Evolutionary conservation across 2,888 invertebrate species (phyloP).

Genomic region (Metellina segmentata): DNA sequence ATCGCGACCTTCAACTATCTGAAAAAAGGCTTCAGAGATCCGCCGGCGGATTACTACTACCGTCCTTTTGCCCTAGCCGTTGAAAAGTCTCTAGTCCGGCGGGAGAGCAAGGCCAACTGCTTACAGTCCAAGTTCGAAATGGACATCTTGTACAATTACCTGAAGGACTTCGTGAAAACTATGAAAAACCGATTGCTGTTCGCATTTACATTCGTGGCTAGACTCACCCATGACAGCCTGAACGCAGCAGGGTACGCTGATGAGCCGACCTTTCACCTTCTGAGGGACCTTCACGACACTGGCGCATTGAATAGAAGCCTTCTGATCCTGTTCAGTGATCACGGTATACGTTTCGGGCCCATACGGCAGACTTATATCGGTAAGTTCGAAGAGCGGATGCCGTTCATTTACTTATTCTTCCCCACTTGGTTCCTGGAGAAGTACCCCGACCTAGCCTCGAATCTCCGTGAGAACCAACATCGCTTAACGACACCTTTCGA

Average conservation of each 20-base stretch:
- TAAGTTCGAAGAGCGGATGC: conserved; percentile 81
- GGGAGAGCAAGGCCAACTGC: conserved; percentile 71
- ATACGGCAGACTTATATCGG: conserved; percentile 89
- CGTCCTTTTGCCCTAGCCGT: conserved; percentile 80
- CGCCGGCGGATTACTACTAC: conserved; percentile 81
- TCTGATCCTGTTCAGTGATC: conserved; percentile 90
- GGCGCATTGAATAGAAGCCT: conserved; percentile 86
- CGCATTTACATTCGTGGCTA: conserved; percentile 80
- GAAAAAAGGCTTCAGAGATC: conserved; percentile 80
- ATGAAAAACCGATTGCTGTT: conserved; percentile 78
- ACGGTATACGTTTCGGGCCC: conserved; percentile 92
- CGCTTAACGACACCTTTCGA: conserved; percentile 82
- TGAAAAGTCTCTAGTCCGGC: conserved; percentile 78
- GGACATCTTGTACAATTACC: conserved; percentile 67
- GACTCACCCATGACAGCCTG: conserved; percentile 80
- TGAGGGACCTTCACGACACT: conserved; percentile 83
- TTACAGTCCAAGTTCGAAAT: conserved; percentile 72
- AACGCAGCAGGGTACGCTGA: conserved; percentile 80
- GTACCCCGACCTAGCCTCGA: conserved; percentile 78
- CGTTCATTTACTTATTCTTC: conserved; percentile 80
- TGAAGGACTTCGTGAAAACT: conserved; percentile 70
- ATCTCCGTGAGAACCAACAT: conserved; percentile 79
- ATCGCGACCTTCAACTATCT: conserved; percentile 81
- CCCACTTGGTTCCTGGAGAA: conserved; percentile 80
- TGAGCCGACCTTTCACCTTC: conserved; percentile 82